A percentile compares a stretch with the other conserved stretches of the same genome.
Evolutionary conservation across 1,140 invertebrate genomes (phyloP).

Genomic region (Aphaenogaster ashmeadi): DNA sequence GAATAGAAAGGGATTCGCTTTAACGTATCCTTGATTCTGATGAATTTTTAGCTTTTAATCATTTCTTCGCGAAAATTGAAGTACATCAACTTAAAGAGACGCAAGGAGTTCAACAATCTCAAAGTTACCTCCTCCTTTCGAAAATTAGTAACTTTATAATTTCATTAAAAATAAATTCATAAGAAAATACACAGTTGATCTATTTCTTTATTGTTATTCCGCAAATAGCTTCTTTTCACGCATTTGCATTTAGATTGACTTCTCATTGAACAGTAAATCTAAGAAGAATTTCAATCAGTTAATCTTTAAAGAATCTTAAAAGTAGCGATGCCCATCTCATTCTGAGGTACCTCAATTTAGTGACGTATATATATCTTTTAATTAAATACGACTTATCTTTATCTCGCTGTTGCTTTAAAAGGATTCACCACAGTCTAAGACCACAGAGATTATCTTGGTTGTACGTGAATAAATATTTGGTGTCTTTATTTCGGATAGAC

Average conservation of each 20-base stretch:
- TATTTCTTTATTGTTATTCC: not conserved
- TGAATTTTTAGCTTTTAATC: not conserved
- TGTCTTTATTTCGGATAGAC: slow-evolving; percentile 84
- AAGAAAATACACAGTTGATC: not conserved
- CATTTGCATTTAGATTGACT: not conserved
- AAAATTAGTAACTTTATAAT: not conserved
- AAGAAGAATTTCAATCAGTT: not conserved
- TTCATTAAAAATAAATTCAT: not conserved
- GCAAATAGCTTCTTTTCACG: not conserved
- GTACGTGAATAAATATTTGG: slow-evolving; percentile 84
- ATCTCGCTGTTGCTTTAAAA: not conserved
- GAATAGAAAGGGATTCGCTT: slow-evolving; percentile 32
- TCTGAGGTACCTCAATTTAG: not conserved
- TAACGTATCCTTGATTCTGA: not conserved
- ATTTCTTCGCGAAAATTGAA: not conserved
- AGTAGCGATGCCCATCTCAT: not conserved
- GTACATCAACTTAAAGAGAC: not conserved
- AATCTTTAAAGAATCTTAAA: not conserved
- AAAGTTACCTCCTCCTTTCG: not conserved
- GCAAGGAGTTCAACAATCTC: not conserved
- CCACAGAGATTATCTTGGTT: not conserved
- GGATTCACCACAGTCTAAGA: not conserved
- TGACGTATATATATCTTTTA: not conserved
- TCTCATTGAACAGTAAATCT: not conserved
- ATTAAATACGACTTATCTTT: not conserved